A percentile compares a stretch with the other conserved stretches of the same genome.
Conservation (phyloP, 1,140 invertebrate genomes). For the Brachionus paranguensis region DNA sequence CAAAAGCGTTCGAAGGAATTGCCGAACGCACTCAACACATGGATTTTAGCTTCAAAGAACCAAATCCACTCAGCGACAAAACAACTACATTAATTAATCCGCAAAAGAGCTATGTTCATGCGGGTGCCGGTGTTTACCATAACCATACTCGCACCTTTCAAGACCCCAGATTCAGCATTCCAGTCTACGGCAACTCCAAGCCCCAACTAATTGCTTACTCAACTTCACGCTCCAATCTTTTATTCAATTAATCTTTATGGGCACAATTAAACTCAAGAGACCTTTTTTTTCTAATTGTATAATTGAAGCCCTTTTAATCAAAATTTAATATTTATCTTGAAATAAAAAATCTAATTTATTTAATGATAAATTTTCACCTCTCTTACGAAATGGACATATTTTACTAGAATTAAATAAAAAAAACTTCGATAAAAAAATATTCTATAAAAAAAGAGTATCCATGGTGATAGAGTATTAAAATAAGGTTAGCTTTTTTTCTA, state of each 20-base stretch:
- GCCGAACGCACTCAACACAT: neutral
- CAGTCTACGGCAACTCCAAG: conserved; percentile 2
- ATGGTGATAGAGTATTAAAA: neutral
- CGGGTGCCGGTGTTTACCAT: neutral
- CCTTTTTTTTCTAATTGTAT: neutral
- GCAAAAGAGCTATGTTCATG: neutral
- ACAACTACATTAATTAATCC: neutral
- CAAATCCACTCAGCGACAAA: neutral
- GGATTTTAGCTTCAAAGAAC: neutral
- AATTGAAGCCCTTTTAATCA: neutral
- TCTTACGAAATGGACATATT: conserved; percentile 23
- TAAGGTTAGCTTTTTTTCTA: neutral
- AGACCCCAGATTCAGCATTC: neutral
- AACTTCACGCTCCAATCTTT: neutral
- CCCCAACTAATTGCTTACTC: neutral
- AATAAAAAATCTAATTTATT: neutral
- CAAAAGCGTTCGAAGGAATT: neutral
- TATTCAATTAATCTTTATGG: conserved; percentile 13
- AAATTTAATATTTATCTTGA: conserved; percentile 1
- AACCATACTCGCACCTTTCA: neutral
- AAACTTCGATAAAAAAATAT: neutral
- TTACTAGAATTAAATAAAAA: neutral
- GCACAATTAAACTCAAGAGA: neutral
- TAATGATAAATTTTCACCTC: neutral
- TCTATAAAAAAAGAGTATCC: neutral